A percentile compares a stretch with the other conserved stretches of the same genome.
phyloP scores from a whole-genome alignment of 2,888 invertebrate species.

The Kryphioiulus occultus region DNA sequence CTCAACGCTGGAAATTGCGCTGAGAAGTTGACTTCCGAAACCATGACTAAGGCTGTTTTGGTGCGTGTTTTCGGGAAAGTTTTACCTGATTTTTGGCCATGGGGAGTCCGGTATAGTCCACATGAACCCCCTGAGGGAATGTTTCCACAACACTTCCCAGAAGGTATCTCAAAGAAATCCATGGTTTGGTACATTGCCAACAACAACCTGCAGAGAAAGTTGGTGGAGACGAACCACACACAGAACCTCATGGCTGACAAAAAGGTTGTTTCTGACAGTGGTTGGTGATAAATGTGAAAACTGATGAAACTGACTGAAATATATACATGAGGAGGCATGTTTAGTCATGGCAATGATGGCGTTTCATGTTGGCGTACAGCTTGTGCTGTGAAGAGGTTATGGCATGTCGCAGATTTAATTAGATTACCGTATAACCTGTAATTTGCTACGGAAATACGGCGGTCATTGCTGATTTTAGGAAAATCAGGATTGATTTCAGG shows the following conservation, averaged over 20 bases:
- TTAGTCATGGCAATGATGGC: neutral
- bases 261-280: neutral
- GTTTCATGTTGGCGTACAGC: neutral
- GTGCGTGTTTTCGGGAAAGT: neutral
- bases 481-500: neutral
- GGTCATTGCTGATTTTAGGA: neutral
- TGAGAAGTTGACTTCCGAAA: neutral
- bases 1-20: neutral
- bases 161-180: neutral
- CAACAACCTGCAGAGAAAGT: neutral
- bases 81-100: neutral
- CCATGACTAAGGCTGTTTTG: slow-evolving; percentile 27
- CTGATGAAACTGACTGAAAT: neutral
- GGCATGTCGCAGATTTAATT: neutral
- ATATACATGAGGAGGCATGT: neutral
- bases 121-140: neutral
- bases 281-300: neutral
- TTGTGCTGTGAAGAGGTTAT: neutral
- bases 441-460: neutral
- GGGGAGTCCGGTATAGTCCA: neutral
- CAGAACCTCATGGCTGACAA: neutral
- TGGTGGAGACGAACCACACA: neutral
- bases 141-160: neutral
- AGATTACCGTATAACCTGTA: neutral
- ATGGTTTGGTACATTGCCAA: neutral